phyloP scores from a whole-genome alignment of 2,888 invertebrate species.

The Nomada ruficornis region DNA sequence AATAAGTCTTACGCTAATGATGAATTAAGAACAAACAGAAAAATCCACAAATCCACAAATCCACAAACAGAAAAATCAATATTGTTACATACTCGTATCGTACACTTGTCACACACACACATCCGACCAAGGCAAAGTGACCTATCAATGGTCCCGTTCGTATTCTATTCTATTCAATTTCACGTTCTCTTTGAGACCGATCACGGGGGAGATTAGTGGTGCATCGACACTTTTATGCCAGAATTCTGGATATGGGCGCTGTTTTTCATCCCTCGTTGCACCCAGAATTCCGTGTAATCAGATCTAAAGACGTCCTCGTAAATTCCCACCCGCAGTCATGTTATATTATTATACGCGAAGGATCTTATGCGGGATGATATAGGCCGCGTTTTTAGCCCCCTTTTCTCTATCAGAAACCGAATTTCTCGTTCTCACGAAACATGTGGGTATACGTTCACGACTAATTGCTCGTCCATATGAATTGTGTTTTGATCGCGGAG shows the following conservation, averaged over 20 bases:
- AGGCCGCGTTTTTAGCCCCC: constrained; percentile 62
- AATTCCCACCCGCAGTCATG: constrained; percentile 71
- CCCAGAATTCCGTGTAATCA: constrained; percentile 57
- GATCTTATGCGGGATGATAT: constrained; percentile 76
- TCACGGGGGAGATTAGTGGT: constrained; percentile 34
- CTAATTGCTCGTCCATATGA: constrained; percentile 55
- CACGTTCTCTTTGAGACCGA: constrained; percentile 2
- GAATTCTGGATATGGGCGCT: constrained; percentile 63
- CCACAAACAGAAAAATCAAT: too few species aligned
- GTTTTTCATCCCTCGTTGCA: constrained; percentile 52
- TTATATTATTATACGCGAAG: constrained; percentile 61
- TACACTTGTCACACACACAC: background rate
- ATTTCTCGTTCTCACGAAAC: constrained; percentile 77
- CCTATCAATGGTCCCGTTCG: background rate
- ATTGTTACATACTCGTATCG: too few species aligned
- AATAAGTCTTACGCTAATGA: too few species aligned
- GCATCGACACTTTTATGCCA: constrained; percentile 21
- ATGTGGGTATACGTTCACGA: constrained; percentile 70
- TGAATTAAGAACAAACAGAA: too few species aligned
- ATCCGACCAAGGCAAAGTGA: background rate
- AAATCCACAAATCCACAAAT: too few species aligned
- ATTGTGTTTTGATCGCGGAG: background rate
- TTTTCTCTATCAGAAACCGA: constrained; percentile 68
- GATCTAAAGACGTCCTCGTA: constrained; percentile 63
- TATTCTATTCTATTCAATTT: background rate